These are phyloP conservation scores for Hiodon alosoides DNA, from an alignment of 2,113 vertebrate species.

Conservation along the genomic window DNA sequence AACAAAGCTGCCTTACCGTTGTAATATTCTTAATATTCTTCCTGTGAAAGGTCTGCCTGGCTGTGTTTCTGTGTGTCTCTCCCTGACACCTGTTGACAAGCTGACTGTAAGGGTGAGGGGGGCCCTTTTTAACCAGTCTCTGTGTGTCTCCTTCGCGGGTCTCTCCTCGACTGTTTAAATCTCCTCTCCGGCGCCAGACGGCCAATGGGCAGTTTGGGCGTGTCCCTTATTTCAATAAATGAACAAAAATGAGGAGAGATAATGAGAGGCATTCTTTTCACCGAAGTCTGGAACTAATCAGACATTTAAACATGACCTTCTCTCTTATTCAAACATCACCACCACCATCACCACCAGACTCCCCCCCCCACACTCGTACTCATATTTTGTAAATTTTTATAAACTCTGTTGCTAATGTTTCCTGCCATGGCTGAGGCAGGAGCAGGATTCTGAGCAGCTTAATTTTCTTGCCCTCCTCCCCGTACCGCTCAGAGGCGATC, in stretches of 20 bases:
- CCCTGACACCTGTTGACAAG: constrained; percentile 13
- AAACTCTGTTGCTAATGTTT: background rate
- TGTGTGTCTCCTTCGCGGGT: background rate
- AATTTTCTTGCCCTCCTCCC: background rate
- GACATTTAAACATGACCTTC: background rate
- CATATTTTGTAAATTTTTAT: background rate
- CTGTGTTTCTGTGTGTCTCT: background rate
- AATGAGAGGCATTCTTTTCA: constrained; percentile 16
- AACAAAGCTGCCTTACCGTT: constrained; percentile 15
- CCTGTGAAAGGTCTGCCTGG: background rate
- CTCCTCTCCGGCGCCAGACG: constrained; percentile 23
- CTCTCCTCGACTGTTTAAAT: constrained; percentile 33
- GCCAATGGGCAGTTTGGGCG: constrained; percentile 32
- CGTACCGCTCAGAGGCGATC: background rate
- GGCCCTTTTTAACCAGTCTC: constrained; percentile 27
- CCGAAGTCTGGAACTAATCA: constrained; percentile 15
- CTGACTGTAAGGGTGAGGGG: background rate
- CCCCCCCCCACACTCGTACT: background rate
- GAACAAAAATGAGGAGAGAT: background rate
- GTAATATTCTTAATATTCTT: background rate
- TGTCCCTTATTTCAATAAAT: constrained; percentile 21
- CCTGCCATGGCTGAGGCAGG: background rate
- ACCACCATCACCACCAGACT: background rate
- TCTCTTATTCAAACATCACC: too few species aligned
- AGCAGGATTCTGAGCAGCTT: background rate